Base-by-base conservation (phyloP, 2,113 vertebrate genomes). In the Acanthisitta chloris region DNA sequence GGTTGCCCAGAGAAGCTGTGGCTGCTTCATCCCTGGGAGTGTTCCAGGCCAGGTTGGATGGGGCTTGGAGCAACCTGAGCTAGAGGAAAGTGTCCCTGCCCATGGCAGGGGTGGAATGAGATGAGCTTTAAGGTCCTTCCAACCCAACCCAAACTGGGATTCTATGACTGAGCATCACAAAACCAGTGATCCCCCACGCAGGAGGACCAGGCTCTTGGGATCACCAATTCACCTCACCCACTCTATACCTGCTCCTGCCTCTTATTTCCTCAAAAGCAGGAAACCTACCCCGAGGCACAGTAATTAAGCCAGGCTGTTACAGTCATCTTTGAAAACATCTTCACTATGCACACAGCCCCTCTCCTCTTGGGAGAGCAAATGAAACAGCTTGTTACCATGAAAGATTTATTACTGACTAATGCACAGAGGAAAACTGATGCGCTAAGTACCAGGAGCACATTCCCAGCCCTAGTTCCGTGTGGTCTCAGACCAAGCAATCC, bases 381-480 rank as follows among this genome's bases (percentile, higher is more conserved):
- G 65, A 86, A 92, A 42, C 90, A 87, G 72, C 77, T 83, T 85
- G 88, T 94, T 80, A 40, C 54, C 57, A 81, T 86, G 51, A 93
- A 95, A 90, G 59, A 96, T 94, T 81, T 38, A 95, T 93, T 9
- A 46, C 54, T 19, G 45, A 11, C 51, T n/a, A 64, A 94, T 45
- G 72, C 66, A 40, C 3, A 0, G 6, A 43, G 81, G 87, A 89
- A 94, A 97, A 65, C 91, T 6, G 59, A 95, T 1, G 20, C 29
- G 0, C 42, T 4, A 1, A 74, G 46, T 8, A 29, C 64, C 57
- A 9, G 21, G 80, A 88, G 9, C 25, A 5, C 6, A 7, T 36
- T 42, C 57, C 73, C 73, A 94, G 81, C 66, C 71, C 72, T 2
- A 36, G 10, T 5, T 31, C 72, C 1, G 0, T 3, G 21, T 18